Conservation (phyloP, 1,140 invertebrate genomes). For the Trissolcus basalis region DNA sequence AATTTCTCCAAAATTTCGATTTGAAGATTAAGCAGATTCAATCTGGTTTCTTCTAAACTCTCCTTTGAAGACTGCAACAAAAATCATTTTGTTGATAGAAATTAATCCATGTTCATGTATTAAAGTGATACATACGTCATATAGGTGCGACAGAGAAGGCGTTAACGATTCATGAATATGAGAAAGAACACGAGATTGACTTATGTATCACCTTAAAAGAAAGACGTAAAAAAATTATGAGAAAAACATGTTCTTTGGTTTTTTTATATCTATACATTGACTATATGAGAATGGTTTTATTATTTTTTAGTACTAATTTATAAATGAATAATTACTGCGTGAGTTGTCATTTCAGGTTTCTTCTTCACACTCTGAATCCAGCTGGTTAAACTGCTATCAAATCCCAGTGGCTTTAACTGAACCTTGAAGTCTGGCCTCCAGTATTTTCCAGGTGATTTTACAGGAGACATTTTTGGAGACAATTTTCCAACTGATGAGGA, state of each 20-base stretch:
- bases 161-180: too few species aligned
- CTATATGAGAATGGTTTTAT: too few species aligned
- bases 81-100: not conserved
- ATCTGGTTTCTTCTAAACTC: constrained; percentile 55
- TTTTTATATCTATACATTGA: too few species aligned
- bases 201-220: too few species aligned
- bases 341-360: constrained; percentile 27
- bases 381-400: constrained; percentile 14
- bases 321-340: constrained; percentile 5
- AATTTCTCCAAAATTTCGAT: constrained; percentile 67
- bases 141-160: too few species aligned
- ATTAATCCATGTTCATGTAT: too few species aligned
- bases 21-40: constrained; percentile 62
- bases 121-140: too few species aligned
- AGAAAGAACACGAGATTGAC: too few species aligned
- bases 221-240: too few species aligned
- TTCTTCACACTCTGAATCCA: constrained; percentile 42
- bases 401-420: constrained; percentile 44
- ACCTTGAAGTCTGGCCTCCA: constrained; percentile 48
- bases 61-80: constrained; percentile 59
- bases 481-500: not conserved
- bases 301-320: too few species aligned
- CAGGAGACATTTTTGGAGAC: not conserved
- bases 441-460: constrained; percentile 2
- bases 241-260: too few species aligned